Conservation (phyloP, 2,797 vertebrate genomes). For the Cuculus canorus region DNA sequence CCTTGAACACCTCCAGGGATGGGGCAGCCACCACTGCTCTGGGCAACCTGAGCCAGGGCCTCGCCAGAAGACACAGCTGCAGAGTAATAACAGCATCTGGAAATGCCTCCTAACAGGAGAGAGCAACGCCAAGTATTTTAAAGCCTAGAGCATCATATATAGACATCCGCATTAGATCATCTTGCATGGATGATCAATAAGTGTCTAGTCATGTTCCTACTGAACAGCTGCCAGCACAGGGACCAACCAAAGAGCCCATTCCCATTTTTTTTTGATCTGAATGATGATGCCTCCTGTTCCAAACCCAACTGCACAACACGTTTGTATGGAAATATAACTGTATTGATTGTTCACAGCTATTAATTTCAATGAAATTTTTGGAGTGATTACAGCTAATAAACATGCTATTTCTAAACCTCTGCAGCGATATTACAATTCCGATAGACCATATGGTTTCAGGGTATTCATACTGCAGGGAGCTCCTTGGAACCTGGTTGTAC, state of each 20-base stretch:
- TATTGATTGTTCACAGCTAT: neutral
- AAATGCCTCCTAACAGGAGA: neutral
- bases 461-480: neutral
- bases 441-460: constrained; percentile 38
- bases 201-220: neutral
- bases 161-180: neutral
- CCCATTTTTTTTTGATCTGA: neutral
- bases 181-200: neutral
- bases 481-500: neutral
- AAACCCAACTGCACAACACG: neutral
- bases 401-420: constrained; percentile 16
- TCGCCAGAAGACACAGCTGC: neutral
- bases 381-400: constrained; percentile 55
- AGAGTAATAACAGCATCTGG: neutral
- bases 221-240: neutral
- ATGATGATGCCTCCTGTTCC: neutral
- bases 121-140: neutral
- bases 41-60: too few species aligned
- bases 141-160: neutral
- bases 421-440: constrained; percentile 1
- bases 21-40: too few species aligned
- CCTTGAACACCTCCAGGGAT: too few species aligned
- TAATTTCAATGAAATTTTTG: neutral
- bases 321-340: neutral
- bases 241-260: neutral